These are phyloP conservation scores for Balearica regulorum DNA, from an alignment of 2,797 vertebrate species.

Conservation along the genomic window DNA sequence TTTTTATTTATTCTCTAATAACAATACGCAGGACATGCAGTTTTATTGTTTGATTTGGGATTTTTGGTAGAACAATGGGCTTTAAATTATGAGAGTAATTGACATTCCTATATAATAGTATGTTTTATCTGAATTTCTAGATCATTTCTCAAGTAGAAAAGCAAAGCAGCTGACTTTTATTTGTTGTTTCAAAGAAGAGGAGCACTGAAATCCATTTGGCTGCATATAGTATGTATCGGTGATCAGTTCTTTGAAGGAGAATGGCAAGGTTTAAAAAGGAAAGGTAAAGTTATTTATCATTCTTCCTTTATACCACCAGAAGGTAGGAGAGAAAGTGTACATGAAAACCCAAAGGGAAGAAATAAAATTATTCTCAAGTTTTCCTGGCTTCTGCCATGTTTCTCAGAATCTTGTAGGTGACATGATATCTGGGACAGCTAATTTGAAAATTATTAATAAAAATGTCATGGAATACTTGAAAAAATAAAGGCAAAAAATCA, in stretches of 20 bases:
- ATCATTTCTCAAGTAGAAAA: neutral
- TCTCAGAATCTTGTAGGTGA: neutral
- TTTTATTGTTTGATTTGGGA: neutral
- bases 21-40: rapidly evolving
- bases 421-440: neutral
- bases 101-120: neutral
- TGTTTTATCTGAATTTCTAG: neutral
- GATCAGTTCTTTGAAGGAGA: neutral
- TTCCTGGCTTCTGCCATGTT: neutral
- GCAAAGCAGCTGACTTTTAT: neutral
- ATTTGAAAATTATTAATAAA: neutral
- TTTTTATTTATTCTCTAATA: neutral
- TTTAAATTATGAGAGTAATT: neutral
- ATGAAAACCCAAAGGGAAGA: too few relatives aligned
- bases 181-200: neutral
- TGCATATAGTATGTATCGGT: neutral
- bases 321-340: too few relatives aligned
- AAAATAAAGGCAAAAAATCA: neutral
- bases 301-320: too few relatives aligned
- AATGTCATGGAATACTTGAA: neutral
- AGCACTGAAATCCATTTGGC: neutral
- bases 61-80: neutral
- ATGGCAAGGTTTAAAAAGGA: too few relatives aligned
- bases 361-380: neutral
- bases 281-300: too few relatives aligned